These are phyloP conservation scores for Patiria pectinifera DNA, from an alignment of 53 echinoderm and acorn worm species.

Conservation along the genomic window DNA sequence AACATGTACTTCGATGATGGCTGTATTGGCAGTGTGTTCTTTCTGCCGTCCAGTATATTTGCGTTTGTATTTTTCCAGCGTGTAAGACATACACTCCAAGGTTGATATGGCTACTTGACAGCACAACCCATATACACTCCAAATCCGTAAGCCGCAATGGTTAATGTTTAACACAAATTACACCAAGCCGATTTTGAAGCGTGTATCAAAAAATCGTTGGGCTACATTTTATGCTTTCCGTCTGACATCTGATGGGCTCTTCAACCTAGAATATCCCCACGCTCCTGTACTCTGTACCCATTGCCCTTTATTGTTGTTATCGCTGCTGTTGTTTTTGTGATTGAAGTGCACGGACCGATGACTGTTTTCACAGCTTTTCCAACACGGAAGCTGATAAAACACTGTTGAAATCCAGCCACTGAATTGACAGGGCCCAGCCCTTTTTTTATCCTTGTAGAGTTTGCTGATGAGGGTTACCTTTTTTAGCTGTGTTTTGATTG, in stretches of 20 bases:
- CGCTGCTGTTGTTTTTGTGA: slow-evolving; percentile 6
- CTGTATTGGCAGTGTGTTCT: neutral
- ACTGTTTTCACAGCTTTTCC: slow-evolving; percentile 48
- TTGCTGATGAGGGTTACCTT: neutral
- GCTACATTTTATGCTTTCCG: neutral
- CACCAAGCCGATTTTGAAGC: neutral
- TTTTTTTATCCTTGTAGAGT: neutral
- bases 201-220: slow-evolving; percentile 29
- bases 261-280: neutral
- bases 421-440: neutral
- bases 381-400: slow-evolving; percentile 27
- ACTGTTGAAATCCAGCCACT: neutral
- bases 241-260: slow-evolving; percentile 32
- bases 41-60: slow-evolving; percentile 30
- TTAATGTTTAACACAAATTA: slow-evolving; percentile 42
- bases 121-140: slow-evolving; percentile 56
- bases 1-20: neutral
- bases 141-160: neutral
- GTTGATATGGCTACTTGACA: slow-evolving; percentile 57
- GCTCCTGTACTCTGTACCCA: slow-evolving; percentile 31
- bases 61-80: slow-evolving; percentile 7
- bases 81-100: slow-evolving; percentile 33
- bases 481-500: neutral
- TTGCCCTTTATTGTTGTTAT: neutral
- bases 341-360: neutral